Base-by-base conservation (phyloP, 2,888 invertebrate species). In the Argyra leucocephala region DNA sequence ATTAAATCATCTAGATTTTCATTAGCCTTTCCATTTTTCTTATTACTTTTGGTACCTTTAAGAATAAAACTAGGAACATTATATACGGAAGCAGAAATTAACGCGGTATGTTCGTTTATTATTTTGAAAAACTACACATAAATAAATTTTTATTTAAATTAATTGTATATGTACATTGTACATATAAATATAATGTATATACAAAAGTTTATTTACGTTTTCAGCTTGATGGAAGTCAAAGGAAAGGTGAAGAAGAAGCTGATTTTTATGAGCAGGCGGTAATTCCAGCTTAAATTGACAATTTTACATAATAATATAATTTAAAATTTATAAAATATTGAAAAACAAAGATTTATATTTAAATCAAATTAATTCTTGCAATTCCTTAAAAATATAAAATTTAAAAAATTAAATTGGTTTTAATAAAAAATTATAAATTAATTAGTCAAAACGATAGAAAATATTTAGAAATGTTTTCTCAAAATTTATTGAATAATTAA, bases 191-290 rank as follows among this genome's bases (percentile, higher is more conserved):
- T 59, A 74, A 10, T 61, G 18, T 61, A 37, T 64, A n/a, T n/a
- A n/a, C n/a, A n/a, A n/a, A 18, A 70, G 26, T n/a, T 31, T 15
- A 15, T 22, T 64, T 31, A 58, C 60, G 64, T 68, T 76, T 76
- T 61, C 80, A 91, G 90, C 82, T 93, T 78, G 93, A 93, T 77
- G 90, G 91, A 71, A 86, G 85, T 71, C 88, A 89, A 76, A 86
- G 87, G 72, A 89, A 88, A 70, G 86, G 83, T 64, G 89, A 91
- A 75, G 89, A 91, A 75, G 93, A 93, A 77, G 90, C 90, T 9
- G 93, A 93, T 79, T 93, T 93, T 82, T 93, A 93, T 79, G 89
- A 90, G 72, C 89, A 92, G 81, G 91, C 92, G 65, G 88, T 88
- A 64, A 82, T 90, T 74, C 89, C 90, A 71, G 87, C 87, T 70